These are phyloP conservation scores for Tautogolabrus adspersus DNA, from an alignment of 2,113 vertebrate genomes.

Conservation along the genomic window DNA sequence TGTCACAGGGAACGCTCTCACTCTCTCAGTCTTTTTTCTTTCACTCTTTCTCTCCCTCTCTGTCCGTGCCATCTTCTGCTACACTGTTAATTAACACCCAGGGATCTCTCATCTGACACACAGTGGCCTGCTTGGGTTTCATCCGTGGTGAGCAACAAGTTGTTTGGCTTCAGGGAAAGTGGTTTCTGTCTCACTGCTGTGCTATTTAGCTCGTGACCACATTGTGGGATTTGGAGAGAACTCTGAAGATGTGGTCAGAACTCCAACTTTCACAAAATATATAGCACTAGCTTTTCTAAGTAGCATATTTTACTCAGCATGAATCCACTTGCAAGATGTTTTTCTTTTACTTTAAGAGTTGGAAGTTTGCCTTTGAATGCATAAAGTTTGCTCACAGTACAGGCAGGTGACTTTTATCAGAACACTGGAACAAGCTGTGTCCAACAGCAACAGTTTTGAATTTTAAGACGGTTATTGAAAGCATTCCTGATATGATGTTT, in stretches of 20 bases:
- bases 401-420: slow-evolving; percentile 4
- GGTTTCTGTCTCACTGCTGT: slow-evolving; percentile 40
- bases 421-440: background rate
- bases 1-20: slow-evolving; percentile 19
- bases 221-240: slow-evolving; percentile 44
- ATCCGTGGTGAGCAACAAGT: slow-evolving; percentile 37
- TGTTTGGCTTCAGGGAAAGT: slow-evolving; percentile 47
- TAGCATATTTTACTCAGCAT: background rate
- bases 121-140: slow-evolving; percentile 49
- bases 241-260: slow-evolving; percentile 31
- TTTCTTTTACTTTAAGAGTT: slow-evolving; percentile 10
- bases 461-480: slow-evolving; percentile 1
- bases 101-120: slow-evolving; percentile 34
- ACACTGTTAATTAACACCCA: slow-evolving; percentile 60
- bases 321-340: slow-evolving; percentile 10
- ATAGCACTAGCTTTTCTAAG: slow-evolving; percentile 24
- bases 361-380: background rate
- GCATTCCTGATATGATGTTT: background rate
- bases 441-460: slow-evolving; percentile 14
- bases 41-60: background rate
- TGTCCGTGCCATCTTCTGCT: slow-evolving; percentile 14
- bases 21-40: slow-evolving; percentile 31
- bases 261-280: slow-evolving; percentile 27
- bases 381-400: background rate
- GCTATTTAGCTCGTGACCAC: slow-evolving; percentile 48